Conservation (phyloP, 2,797 vertebrate genomes). For the Labroides dimidiatus region DNA sequence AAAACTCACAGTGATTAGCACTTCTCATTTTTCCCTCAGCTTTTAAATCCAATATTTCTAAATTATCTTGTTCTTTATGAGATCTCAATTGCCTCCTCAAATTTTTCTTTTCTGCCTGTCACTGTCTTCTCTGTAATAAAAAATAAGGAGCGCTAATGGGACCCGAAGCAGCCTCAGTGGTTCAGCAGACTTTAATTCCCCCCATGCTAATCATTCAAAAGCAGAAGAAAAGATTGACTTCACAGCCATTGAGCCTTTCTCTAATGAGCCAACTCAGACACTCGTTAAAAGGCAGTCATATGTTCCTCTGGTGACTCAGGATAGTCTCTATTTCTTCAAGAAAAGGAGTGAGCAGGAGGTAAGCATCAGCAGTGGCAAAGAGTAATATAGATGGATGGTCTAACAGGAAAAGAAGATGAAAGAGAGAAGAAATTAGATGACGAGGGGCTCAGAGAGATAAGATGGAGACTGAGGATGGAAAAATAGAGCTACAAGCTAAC, state of each 20-base stretch:
- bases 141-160: constrained; percentile 36
- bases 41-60: constrained; percentile 9
- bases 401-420: constrained; percentile 7
- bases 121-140: constrained; percentile 20
- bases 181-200: constrained; percentile 35
- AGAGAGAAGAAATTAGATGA: constrained; percentile 5
- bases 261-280: constrained; percentile 50
- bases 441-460: background rate
- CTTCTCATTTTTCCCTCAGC: constrained; percentile 1
- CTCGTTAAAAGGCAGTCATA: constrained; percentile 29
- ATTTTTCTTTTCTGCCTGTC: constrained; percentile 20
- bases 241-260: constrained; percentile 14
- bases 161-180: constrained; percentile 36
- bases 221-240: constrained; percentile 44
- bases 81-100: constrained; percentile 8
- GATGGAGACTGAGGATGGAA: constrained; percentile 3
- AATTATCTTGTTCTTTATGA: constrained; percentile 21
- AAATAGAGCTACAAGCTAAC: constrained; percentile 5
- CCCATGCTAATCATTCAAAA: constrained; percentile 56
- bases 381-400: background rate
- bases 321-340: background rate
- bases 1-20: constrained; percentile 10
- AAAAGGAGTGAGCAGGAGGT: background rate
- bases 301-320: constrained; percentile 19
- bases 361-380: background rate